A percentile compares a stretch with the other conserved stretches of the same genome.
phyloP scores from a whole-genome alignment of 2,113 vertebrate species.

The Maccullochella peelii region DNA sequence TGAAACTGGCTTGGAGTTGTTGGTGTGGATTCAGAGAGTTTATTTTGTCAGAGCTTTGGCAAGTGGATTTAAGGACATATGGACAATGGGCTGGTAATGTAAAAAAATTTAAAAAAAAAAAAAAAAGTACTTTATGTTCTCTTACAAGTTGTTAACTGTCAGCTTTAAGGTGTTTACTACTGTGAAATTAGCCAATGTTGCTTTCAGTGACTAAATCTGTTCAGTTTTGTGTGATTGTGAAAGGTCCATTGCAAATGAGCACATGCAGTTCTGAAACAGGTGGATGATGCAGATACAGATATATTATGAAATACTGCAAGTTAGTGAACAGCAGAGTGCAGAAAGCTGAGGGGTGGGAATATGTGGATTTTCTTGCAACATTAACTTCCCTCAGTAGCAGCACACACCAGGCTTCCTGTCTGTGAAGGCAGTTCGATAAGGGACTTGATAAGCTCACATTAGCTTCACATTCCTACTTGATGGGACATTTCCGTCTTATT shows the following conservation, averaged over 20 bases:
- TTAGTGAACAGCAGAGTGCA: not conserved
- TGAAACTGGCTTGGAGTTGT: conserved; percentile 74
- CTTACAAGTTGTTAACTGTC: not conserved
- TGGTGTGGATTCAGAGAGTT: conserved; percentile 75
- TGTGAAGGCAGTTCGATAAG: not conserved
- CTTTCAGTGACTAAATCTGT: not conserved
- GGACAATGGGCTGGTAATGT: conserved; percentile 85
- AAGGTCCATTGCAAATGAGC: not conserved
- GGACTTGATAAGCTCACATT: conserved; percentile 5
- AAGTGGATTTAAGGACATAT: conserved; percentile 71
- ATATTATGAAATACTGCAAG: not conserved
- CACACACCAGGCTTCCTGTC: not conserved
- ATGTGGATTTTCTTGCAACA: not conserved
- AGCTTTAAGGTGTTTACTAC: not conserved
- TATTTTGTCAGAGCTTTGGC: conserved; percentile 78
- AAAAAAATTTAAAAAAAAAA: too few species aligned
- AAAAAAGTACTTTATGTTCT: not conserved
- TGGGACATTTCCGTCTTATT: not conserved
- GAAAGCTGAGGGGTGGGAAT: not conserved
- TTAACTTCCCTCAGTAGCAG: not conserved
- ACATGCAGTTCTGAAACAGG: not conserved
- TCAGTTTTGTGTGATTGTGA: not conserved
- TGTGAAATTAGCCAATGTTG: not conserved
- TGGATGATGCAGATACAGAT: not conserved
- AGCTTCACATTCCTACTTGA: conserved; percentile 21